Evolutionary conservation across 2,113 vertebrate genomes (phyloP), one percentile per base, ranked within the genome.

Genomic region (Furnarius figulus): DNA sequence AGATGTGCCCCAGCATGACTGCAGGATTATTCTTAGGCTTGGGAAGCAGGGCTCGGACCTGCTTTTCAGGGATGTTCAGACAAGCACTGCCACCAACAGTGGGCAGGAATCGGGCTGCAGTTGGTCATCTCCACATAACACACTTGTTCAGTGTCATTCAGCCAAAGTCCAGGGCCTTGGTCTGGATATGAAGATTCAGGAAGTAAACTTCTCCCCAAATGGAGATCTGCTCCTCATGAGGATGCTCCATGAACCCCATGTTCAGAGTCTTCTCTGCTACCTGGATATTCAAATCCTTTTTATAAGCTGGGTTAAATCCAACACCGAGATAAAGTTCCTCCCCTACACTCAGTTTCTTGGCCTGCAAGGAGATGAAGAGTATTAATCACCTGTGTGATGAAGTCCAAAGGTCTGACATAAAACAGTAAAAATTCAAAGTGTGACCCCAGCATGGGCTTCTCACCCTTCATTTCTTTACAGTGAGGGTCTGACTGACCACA

Each of bases 151-250:
- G 98, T 99, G 83, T 98, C 95, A 8, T 99, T 99, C 16, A 99
- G 93, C 99, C 99, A 31, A 99, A 99, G 85, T 99, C 98, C 90
- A 99, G 50, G 3, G 86, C 53, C 33, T 16, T 97, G 68, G 97
- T 76, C 86, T 98, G 97, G 44, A 99, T 98, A 49, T 31, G 62
- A 28, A 99, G 98, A 91, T 99, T 99, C 3, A 99, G 99, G 77
- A 98, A 99, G 86, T 98, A 96, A 35, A 99, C 98, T 88, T 99
- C 99, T 22, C 98, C 97, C 5, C 91, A 95, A 40, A 99, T 72
- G 5, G 15, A 42, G 82, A 99, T 73, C 16, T 27, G 77, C 83
- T 99, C 98, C 52, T 97, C 81, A 5, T 98, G 98, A 8, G 98
- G 98, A 53, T 99, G 98, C 52, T 98, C 98, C 24, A 95, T 3